Evolutionary conservation across 2,113 vertebrate species (phyloP).

Genomic region (Megaceryle maxima): DNA sequence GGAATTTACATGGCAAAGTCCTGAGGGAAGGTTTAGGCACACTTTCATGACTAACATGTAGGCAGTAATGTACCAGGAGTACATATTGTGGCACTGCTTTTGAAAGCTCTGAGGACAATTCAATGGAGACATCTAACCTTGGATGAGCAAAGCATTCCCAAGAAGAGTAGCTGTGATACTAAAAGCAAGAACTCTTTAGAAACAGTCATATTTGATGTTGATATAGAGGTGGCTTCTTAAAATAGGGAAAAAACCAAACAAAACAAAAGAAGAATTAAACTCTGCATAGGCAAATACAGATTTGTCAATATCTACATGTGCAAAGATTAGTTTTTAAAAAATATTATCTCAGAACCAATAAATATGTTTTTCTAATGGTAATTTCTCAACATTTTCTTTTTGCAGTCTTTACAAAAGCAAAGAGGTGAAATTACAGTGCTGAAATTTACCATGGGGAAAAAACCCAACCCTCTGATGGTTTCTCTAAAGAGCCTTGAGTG

Average conservation of each 20-base stretch:
- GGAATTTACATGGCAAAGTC: background rate
- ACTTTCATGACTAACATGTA: background rate
- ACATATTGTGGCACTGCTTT: background rate
- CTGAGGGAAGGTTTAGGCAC: background rate
- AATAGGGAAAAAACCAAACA: background rate
- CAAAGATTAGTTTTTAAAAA: background rate
- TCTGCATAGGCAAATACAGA: background rate
- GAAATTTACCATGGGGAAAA: background rate
- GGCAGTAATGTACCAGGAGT: background rate
- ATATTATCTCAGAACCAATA: background rate
- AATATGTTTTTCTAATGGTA: background rate
- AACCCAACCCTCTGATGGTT: background rate
- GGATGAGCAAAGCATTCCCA: background rate
- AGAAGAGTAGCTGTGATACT: background rate
- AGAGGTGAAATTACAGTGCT: background rate
- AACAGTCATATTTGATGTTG: background rate
- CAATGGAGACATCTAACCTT: background rate
- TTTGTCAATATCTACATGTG: background rate
- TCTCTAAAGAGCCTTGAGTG: background rate
- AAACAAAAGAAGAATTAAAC: background rate
- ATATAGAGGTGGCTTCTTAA: background rate
- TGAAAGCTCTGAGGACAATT: background rate
- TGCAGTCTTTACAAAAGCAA: background rate
- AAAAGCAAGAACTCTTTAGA: background rate
- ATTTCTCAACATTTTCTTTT: background rate